Percentiles rank a stretch among this genome's conserved stretches.
Conservation (phyloP, 2,113 vertebrate species). For the Sclerurus mexicanus region DNA sequence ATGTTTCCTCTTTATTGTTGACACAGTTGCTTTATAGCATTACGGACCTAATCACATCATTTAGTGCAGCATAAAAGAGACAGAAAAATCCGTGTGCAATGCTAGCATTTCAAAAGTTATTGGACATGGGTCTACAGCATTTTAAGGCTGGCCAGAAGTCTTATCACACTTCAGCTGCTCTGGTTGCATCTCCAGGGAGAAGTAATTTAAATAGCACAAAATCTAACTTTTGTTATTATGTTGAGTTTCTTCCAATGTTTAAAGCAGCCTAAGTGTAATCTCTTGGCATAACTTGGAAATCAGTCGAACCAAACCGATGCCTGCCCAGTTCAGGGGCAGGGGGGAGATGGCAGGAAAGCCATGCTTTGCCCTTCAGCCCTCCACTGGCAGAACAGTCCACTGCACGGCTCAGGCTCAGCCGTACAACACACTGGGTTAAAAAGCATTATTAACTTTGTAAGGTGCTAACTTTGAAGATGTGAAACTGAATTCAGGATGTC, state of each 20-base stretch:
- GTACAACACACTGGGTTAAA: not conserved
- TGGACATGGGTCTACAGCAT: not conserved
- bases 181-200: not conserved
- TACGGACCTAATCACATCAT: not conserved
- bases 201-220: not conserved
- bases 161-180: not conserved
- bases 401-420: accelerated
- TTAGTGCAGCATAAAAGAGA: not conserved
- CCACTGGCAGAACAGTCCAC: not conserved
- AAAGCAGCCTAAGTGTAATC: not conserved
- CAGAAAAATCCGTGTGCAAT: not conserved
- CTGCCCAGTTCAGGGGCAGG: not conserved
- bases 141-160: not conserved
- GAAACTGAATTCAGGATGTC: not conserved
- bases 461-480: not conserved
- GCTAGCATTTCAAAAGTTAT: not conserved
- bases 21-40: not conserved
- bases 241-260: not conserved
- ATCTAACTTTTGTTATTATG: not conserved
- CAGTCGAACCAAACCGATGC: accelerated
- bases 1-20: constrained; percentile 1
- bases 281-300: not conserved
- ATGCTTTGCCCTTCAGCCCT: not conserved
- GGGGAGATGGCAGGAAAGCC: not conserved
- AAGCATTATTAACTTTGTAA: not conserved